These are phyloP conservation scores for Chloebia gouldiae DNA, from an alignment of 2,113 vertebrate species.

Conservation along the genomic window DNA sequence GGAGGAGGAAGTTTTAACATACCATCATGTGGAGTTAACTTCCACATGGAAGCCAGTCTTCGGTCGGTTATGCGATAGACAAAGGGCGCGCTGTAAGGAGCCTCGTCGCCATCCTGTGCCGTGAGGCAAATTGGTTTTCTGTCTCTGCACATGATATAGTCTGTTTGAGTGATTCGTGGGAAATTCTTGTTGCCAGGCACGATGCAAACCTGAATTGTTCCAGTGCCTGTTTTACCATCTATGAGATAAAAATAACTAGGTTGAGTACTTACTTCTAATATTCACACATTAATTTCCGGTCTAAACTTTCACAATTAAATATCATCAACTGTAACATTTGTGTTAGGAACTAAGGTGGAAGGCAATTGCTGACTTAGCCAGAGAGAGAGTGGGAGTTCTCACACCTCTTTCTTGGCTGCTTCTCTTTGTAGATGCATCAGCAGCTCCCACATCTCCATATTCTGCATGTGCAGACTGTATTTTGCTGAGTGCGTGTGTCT, in stretches of 20 bases:
- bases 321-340: not conserved
- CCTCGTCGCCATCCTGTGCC: constrained; percentile 75
- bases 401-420: not conserved
- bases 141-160: constrained; percentile 74
- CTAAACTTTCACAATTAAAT: not conserved
- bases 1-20: not conserved
- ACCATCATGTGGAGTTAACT: constrained; percentile 72
- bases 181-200: constrained; percentile 81
- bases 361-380: not conserved
- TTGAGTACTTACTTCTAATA: not conserved
- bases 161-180: constrained; percentile 45
- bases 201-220: constrained; percentile 80
- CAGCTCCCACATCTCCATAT: not conserved
- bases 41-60: constrained; percentile 66
- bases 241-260: not conserved
- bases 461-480: not conserved
- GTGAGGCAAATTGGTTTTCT: constrained; percentile 55
- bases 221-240: constrained; percentile 83
- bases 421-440: not conserved
- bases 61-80: constrained; percentile 64
- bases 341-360: not conserved
- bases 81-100: constrained; percentile 77
- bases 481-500: not conserved
- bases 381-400: not conserved
- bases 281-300: not conserved